Percentiles rank a stretch among this genome's conserved stretches.
Evolutionary conservation across 1,140 invertebrate species (phyloP).

Genomic region (Hermetia illucens): DNA sequence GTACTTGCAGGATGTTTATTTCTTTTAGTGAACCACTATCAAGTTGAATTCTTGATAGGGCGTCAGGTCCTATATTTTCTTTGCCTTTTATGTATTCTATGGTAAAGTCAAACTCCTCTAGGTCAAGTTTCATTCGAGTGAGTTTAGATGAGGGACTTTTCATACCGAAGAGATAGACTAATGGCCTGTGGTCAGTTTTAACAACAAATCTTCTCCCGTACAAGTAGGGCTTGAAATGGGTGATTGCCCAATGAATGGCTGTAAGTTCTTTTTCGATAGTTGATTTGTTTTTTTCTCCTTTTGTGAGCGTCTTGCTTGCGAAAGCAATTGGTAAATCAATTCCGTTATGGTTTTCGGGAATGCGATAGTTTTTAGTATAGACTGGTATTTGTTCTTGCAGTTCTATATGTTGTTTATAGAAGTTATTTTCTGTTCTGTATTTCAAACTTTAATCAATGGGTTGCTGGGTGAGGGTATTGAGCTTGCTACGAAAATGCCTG

Average conservation of each 20-base stretch:
- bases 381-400: no score
- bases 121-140: constrained; percentile 9
- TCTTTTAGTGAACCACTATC: no score
- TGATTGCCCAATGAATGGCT: constrained; percentile 27
- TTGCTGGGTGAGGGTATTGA: no score
- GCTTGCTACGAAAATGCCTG: no score
- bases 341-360: no score
- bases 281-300: constrained; percentile 14
- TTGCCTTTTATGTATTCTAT: constrained; percentile 15
- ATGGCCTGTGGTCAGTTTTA: constrained; percentile 24
- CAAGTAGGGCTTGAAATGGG: constrained; percentile 29
- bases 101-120: constrained; percentile 20
- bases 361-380: no score
- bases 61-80: constrained; percentile 12
- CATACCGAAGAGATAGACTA: constrained; percentile 21
- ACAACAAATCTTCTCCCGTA: constrained; percentile 20
- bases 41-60: constrained; percentile 8
- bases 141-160: constrained; percentile 28
- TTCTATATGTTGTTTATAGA: no score
- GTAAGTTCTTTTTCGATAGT: constrained; percentile 22
- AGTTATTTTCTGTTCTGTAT: no score
- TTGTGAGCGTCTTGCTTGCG: constrained; percentile 13
- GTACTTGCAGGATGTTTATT: neutral
- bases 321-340: constrained; percentile 17
- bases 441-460: no score